These are phyloP conservation scores for Atherix ibis DNA, from an alignment of 2,888 invertebrate species.

Conservation along the genomic window DNA sequence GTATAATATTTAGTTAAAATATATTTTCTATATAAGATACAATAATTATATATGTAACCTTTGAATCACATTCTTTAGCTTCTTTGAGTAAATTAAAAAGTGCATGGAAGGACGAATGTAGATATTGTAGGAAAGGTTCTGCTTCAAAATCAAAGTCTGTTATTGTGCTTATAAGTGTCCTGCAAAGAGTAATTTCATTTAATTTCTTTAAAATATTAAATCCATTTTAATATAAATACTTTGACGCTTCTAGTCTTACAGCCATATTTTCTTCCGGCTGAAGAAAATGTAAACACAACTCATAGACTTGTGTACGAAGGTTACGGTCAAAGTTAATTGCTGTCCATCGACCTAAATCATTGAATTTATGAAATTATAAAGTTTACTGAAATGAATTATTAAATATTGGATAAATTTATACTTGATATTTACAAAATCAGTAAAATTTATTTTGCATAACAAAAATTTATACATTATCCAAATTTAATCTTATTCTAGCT, in stretches of 20 bases:
- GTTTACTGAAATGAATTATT: neutral
- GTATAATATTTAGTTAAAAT: constrained; percentile 1
- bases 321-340: constrained; percentile 68
- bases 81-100: constrained; percentile 74
- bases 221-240: constrained; percentile 19
- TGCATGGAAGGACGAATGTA: constrained; percentile 60
- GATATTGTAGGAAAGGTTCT: constrained; percentile 70
- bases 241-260: constrained; percentile 72
- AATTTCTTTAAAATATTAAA: neutral
- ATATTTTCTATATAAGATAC: neutral
- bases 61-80: constrained; percentile 82
- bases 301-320: constrained; percentile 67
- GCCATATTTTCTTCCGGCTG: constrained; percentile 69
- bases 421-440: no score
- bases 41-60: constrained; percentile 35
- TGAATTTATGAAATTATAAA: constrained; percentile 3
- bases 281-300: constrained; percentile 57
- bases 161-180: constrained; percentile 62
- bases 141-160: constrained; percentile 87
- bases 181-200: constrained; percentile 1
- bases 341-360: constrained; percentile 41
- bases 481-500: no score
- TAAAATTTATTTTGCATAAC: no score
- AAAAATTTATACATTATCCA: no score
- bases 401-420: no score